Base-by-base conservation (phyloP, 53 echinoderm and acorn worm species). In the Actinopyga echinites region DNA sequence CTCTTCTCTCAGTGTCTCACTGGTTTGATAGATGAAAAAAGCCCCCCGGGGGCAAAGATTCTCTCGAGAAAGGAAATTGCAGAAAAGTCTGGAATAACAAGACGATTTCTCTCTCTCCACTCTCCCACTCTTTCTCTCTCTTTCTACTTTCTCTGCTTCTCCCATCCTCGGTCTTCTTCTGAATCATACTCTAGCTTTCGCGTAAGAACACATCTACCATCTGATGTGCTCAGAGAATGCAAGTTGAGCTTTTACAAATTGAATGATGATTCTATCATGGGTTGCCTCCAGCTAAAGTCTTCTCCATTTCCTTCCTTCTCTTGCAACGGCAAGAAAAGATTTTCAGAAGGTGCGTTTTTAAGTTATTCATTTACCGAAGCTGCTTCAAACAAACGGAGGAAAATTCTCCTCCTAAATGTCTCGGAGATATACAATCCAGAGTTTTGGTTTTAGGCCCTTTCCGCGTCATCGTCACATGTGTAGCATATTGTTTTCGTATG, bases 11-110 rank as follows among this genome's bases (percentile, higher is more conserved):
- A 56, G 25, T 77, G 77, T 77, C 77, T 77, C 53, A 31, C 54
- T 30, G 54, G 77, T 54, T 32, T 77, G 77, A 77, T 77, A 56
- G 77, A 77, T 77, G 77, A 77, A 77, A 49, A 77, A 77, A 62
- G 62, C 54, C 77, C 77, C 77, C 56, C 53, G 53, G 77, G 77
- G 53, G 53, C 30, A 77, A 77, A 32, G 28, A 53, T 77, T 77
- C 77, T 77, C 55, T 55, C 49, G 56, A 77, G 56, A 53, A 77
- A 77, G 77, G 56, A 77, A 77, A 77, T 77, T 77, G 77, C 77
- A 26, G 54, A 77, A 71, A 77, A 77, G 77, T 77, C 77, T 77
- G 77, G 77, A 53, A 77, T 77, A 77, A 77, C 77, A 77, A 77
- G 77, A 54, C 40, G 71, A 77, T 77, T 56, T 77, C 77, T 77